A percentile compares a stretch with the other conserved stretches of the same genome.
phyloP scores from a whole-genome alignment of 2,888 invertebrate genomes.

The Pheosia gnoma region DNA sequence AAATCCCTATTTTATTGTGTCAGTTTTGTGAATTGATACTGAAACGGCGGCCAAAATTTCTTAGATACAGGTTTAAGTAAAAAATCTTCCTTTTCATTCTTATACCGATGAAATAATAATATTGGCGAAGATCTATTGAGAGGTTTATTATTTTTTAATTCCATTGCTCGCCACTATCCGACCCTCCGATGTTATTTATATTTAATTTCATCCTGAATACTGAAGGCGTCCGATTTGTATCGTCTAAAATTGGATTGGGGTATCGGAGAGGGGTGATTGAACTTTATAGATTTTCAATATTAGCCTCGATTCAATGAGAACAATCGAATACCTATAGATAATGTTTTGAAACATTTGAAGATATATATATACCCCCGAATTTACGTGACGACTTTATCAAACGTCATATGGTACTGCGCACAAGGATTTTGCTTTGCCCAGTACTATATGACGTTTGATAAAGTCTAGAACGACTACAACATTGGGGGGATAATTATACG shows the following conservation, averaged over 20 bases:
- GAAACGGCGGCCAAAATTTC: constrained; percentile 20
- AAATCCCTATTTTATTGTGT: too few relatives aligned
- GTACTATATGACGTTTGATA: too few relatives aligned
- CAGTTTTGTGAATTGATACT: too few relatives aligned
- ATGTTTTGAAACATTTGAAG: too few relatives aligned
- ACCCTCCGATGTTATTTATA: constrained; percentile 65
- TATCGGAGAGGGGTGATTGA: constrained; percentile 22
- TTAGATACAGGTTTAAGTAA: too few relatives aligned
- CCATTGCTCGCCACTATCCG: constrained; percentile 52
- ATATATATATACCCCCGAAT: too few relatives aligned
- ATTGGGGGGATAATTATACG: too few relatives aligned
- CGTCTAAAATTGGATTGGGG: constrained; percentile 28
- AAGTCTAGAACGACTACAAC: too few relatives aligned
- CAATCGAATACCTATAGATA: too few relatives aligned
- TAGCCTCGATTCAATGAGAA: constrained; percentile 12
- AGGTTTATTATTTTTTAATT: constrained; percentile 68
- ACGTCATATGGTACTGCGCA: too few relatives aligned
- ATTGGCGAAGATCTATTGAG: constrained; percentile 28
- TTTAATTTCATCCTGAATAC: constrained; percentile 61
- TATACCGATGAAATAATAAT: constrained; percentile 30
- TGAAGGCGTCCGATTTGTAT: constrained; percentile 41
- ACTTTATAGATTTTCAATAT: constrained; percentile 34
- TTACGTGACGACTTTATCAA: too few relatives aligned
- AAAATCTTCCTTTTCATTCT: constrained; percentile 10
- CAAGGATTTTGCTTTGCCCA: too few relatives aligned